Evolutionary conservation across 2,888 invertebrate genomes (phyloP), one percentile per base, ranked within the genome.

Genomic region (Pheosia gnoma): DNA sequence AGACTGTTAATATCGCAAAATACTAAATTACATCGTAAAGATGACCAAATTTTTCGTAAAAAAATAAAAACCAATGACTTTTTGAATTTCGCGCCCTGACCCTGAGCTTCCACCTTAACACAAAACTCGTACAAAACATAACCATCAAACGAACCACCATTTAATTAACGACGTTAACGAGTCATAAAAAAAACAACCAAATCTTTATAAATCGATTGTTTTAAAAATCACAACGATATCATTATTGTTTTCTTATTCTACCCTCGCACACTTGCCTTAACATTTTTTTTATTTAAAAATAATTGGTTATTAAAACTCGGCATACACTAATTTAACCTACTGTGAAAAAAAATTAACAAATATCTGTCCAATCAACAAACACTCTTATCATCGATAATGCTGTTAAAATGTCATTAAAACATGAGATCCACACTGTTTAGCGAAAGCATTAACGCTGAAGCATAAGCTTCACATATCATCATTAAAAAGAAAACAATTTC

Each of bases 241-340:
- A 62, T 73, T 70, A 70, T 71, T 60, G 52, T 59, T 70, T 72
- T 72, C 59, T 70, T 62, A 69, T 25, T 41, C 56, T 72, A 61
- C 60, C 10, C 61, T 80, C 80, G 83, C 85, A 87, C 83, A 85
- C 85, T 85, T 80, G 80, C 83, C 81, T 76, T 62, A 63, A 67
- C 58, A 25, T 8, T 52, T 62, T 61, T 67, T 63, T 55, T 6
- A 54, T 65, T 62, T 61, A 65, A 62, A 68, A 69, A 63, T 61
- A 47, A 25, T 60, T 62, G 5, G 62, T 37, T 11, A 61, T 5
- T 43, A 39, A 63, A 72, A 65, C 73, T 45, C 67, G 60, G 51
- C 75, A 70, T 68, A 77, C 75, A 77, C 78, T 75, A 72, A 54
- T 60, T 25, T 9, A 37, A 37, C 47, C 45, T 1, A 25, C 25